Percentiles rank a stretch among this genome's conserved stretches.
These are phyloP conservation scores for Acrocephalus scirpaceus DNA, from an alignment of 2,797 vertebrate genomes.

Conservation along the genomic window DNA sequence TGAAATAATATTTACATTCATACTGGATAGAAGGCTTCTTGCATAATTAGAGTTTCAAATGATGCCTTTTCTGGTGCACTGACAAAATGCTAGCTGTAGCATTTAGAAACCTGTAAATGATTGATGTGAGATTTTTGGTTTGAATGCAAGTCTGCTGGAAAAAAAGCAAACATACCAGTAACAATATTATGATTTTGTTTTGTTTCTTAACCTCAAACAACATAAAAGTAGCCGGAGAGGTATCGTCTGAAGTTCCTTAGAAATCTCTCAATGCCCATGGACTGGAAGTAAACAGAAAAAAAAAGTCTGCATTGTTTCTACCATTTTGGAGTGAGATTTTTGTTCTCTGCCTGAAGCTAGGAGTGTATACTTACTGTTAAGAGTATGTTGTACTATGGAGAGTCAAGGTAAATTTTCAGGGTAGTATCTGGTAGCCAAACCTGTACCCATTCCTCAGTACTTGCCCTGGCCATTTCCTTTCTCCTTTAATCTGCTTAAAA, in stretches of 20 bases:
- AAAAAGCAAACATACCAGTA: constrained; percentile 38
- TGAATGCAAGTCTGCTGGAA: constrained; percentile 35
- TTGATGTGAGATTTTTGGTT: constrained; percentile 59
- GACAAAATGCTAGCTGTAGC: constrained; percentile 56
- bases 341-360: constrained; percentile 43
- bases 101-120: constrained; percentile 59
- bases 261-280: constrained; percentile 74
- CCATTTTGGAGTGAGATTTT: constrained; percentile 45
- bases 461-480: constrained; percentile 33
- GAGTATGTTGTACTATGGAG: constrained; percentile 39
- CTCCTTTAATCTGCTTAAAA: constrained; percentile 66
- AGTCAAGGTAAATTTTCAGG: constrained; percentile 59
- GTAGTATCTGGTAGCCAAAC: constrained; percentile 63
- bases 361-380: constrained; percentile 72
- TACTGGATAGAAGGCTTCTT: constrained; percentile 67
- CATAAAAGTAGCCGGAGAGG: constrained; percentile 59
- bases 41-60: constrained; percentile 70
- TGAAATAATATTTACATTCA: constrained; percentile 78
- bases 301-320: constrained; percentile 56
- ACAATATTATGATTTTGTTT: constrained; percentile 31
- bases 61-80: constrained; percentile 48
- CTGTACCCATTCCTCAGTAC: constrained; percentile 28
- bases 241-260: constrained; percentile 69
- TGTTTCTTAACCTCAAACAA: constrained; percentile 68
- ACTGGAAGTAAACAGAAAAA: constrained; percentile 76